Evolutionary conservation across 2,797 vertebrate genomes (phyloP), one percentile per base, ranked within the genome.

Genomic region (Tokudaia muenninki): DNA sequence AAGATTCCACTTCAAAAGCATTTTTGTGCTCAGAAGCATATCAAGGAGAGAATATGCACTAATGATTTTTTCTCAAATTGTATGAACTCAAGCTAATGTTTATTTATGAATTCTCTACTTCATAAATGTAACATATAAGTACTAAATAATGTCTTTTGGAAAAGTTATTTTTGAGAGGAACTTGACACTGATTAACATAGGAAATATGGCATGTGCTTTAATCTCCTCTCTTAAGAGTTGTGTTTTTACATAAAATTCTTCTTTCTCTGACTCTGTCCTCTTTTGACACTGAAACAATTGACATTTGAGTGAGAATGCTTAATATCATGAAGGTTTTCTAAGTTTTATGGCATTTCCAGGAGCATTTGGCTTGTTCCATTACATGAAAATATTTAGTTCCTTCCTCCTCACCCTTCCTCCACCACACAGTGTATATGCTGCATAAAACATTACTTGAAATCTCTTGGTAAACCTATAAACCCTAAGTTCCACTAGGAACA

Each of bases 1-100:
- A 96, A 91, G 13, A 91, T 87, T 92, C 44, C 59, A 74, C 59
- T 96, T 97, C 75, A 96, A 96, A 96, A 82, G 77, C 57, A 75
- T 83, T 86, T 52, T 87, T 92, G 12, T 63, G 6, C 70, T 95
- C 37, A 86, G 63, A 94, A 77, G 22, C 21, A 5, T 34, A 93
- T 65, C 81, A 93, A 67, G 74, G 19, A 17, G 34, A 92, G 41
- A 83, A 74, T 88, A 72, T 57, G 16, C 52, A 81, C 4, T 29
- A 19, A 10, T 11, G 24, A 52, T 24, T 74, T 93, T 90, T 65
- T 12, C 47, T 90, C 34, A 65, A 47, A 72, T 93, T 92, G 31
- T 81, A 34, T 93, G 74, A 21, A 72, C 6, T 89, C 55, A 61
- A n/a, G 81, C 17, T 92, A 65, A 4, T 70, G 72, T 79, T 94